Evolutionary conservation across 2,888 invertebrate species (phyloP).

Genomic region (Hypolimnas misippus): DNA sequence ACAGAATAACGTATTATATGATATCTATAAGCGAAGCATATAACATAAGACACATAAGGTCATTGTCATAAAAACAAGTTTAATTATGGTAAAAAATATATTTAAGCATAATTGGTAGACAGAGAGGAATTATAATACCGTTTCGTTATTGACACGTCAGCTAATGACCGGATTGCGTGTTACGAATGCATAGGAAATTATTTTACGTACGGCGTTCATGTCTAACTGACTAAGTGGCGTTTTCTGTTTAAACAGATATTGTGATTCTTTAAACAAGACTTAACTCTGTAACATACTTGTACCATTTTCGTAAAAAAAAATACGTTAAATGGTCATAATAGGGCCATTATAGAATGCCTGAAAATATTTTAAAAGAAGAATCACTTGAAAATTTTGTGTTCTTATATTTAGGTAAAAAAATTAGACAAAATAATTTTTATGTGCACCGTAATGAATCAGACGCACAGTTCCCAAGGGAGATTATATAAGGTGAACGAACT

Average conservation of each 20-base stretch:
- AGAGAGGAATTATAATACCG: constrained; percentile 45
- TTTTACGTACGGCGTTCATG: constrained; percentile 49
- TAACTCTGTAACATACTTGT: not conserved
- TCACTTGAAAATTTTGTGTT: not conserved
- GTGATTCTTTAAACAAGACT: not conserved
- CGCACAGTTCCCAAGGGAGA: not conserved
- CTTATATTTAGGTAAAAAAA: too few species aligned
- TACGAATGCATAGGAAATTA: constrained; percentile 58
- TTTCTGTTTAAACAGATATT: constrained; percentile 31
- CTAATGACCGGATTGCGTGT: constrained; percentile 71
- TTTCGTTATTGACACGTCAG: constrained; percentile 63
- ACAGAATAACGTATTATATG: too few species aligned
- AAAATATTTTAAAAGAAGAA: too few species aligned
- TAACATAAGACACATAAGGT: not conserved
- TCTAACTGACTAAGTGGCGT: constrained; percentile 50
- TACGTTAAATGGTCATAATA: not conserved
- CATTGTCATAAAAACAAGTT: not conserved
- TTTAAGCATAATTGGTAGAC: not conserved
- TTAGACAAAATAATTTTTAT: too few species aligned
- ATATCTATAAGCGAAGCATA: too few species aligned
- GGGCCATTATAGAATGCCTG: too few species aligned
- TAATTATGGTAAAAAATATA: not conserved
- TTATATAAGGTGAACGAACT: not conserved
- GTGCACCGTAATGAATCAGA: not conserved
- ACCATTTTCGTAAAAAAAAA: not conserved